phyloP scores from a whole-genome alignment of 2,797 vertebrate genomes.

The Gallinago solitaria region DNA sequence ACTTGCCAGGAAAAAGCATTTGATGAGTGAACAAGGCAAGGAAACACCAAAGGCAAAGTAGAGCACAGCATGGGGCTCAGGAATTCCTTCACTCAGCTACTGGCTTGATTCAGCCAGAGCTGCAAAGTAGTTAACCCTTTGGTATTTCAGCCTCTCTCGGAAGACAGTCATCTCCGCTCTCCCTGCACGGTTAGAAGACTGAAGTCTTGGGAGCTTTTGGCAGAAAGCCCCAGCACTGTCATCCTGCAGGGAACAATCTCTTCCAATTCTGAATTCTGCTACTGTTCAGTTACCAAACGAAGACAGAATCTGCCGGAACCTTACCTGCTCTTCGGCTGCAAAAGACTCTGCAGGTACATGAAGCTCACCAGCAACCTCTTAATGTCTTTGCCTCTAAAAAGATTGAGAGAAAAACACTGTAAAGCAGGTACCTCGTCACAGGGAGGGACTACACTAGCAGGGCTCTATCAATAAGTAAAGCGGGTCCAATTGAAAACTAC shows the following conservation, averaged over 20 bases:
- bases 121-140: background rate
- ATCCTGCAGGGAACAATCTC: background rate
- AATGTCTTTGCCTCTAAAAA: conserved; percentile 91
- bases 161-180: background rate
- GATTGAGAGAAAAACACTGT: background rate
- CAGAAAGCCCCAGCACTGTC: background rate
- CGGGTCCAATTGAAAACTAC: background rate
- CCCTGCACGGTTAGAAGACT: background rate
- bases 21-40: background rate
- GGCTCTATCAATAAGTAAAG: background rate
- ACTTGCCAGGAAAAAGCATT: background rate
- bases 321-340: conserved; percentile 97
- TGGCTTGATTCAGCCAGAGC: background rate
- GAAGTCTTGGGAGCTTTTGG: background rate
- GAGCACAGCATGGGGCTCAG: background rate
- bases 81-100: background rate
- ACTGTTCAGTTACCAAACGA: background rate
- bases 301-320: background rate
- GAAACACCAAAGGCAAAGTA: background rate
- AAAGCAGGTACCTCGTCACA: background rate
- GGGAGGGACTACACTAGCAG: background rate
- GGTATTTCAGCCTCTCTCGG: background rate
- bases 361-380: conserved; percentile 96
- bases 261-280: background rate
- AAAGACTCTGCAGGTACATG: conserved; percentile 95